These are phyloP conservation scores for Crocuta crocuta DNA, from an alignment of 2,113 vertebrate genomes.

Conservation along the genomic window DNA sequence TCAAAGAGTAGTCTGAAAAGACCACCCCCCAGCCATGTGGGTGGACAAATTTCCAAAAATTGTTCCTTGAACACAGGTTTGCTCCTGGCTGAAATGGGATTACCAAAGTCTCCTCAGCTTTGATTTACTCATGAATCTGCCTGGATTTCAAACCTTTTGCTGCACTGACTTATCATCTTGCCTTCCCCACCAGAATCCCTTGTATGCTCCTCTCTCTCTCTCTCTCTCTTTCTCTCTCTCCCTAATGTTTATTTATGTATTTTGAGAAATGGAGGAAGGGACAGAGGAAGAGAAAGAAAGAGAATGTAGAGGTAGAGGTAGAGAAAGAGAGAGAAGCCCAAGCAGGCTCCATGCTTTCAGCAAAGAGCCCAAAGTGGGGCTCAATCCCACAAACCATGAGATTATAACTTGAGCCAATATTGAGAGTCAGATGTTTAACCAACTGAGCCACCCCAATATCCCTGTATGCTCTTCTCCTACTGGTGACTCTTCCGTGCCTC, in stretches of 20 bases:
- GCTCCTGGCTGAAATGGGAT: background rate
- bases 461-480: background rate
- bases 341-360: too few species aligned
- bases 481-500: background rate
- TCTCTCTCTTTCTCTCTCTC: too few species aligned
- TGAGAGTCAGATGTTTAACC: too few species aligned
- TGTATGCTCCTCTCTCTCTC: background rate
- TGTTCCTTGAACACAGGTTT: background rate
- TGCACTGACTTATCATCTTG: background rate
- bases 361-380: too few species aligned
- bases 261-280: too few species aligned
- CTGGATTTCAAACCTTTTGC: background rate
- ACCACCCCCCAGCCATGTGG: fast-evolving
- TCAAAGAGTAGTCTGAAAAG: background rate
- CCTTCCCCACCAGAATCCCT: background rate
- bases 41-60: background rate
- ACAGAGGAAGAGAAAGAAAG: too few species aligned
- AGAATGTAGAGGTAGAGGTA: too few species aligned
- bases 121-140: background rate
- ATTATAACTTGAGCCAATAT: too few species aligned
- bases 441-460: too few species aligned
- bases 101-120: background rate
- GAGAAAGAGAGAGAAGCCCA: too few species aligned
- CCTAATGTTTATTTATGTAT: too few species aligned
- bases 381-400: too few species aligned